Conservation (phyloP, 2,888 invertebrate genomes). For the Oscheius onirici region DNA sequence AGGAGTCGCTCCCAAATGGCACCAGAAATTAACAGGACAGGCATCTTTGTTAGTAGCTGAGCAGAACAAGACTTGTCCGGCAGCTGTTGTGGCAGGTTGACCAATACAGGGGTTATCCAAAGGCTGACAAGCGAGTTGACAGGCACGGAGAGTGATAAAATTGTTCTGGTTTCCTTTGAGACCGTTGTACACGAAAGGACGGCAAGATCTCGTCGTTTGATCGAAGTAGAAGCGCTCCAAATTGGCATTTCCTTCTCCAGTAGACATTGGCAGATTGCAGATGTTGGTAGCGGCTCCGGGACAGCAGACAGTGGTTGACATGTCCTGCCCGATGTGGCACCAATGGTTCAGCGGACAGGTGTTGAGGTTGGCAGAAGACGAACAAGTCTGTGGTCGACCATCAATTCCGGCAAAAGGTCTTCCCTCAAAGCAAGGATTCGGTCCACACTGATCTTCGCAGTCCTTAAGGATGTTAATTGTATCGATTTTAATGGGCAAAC, state of each 20-base stretch:
- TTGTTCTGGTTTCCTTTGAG: slow-evolving; percentile 72
- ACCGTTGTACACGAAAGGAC: slow-evolving; percentile 67
- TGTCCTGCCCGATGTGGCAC: slow-evolving; percentile 69
- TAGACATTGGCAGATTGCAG: slow-evolving; percentile 69
- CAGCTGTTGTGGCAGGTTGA: slow-evolving; percentile 69
- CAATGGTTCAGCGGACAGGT: slow-evolving; percentile 68
- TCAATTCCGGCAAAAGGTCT: slow-evolving; percentile 67
- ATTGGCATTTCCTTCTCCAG: slow-evolving; percentile 68
- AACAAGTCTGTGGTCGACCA: slow-evolving; percentile 67
- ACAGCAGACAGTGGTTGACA: slow-evolving; percentile 69
- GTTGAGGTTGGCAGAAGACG: slow-evolving; percentile 65
- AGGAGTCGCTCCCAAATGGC: slow-evolving; percentile 67
- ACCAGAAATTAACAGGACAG: slow-evolving; percentile 69
- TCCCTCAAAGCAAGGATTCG: slow-evolving; percentile 65
- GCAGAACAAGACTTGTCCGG: slow-evolving; percentile 70
- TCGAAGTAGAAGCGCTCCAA: slow-evolving; percentile 69
- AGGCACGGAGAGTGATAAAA: slow-evolving; percentile 66
- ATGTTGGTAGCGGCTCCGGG: slow-evolving; percentile 66
- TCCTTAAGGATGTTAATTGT: slow-evolving; percentile 23
- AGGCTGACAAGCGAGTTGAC: slow-evolving; percentile 70
- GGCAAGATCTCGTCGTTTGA: slow-evolving; percentile 61
- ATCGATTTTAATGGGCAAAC: slow-evolving; percentile 14
- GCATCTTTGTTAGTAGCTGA: slow-evolving; percentile 67
- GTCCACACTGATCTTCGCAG: slow-evolving; percentile 63
- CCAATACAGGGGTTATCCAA: slow-evolving; percentile 71